These are phyloP conservation scores for Melierax canorus DNA, from an alignment of 2,113 vertebrate genomes.

Conservation along the genomic window DNA sequence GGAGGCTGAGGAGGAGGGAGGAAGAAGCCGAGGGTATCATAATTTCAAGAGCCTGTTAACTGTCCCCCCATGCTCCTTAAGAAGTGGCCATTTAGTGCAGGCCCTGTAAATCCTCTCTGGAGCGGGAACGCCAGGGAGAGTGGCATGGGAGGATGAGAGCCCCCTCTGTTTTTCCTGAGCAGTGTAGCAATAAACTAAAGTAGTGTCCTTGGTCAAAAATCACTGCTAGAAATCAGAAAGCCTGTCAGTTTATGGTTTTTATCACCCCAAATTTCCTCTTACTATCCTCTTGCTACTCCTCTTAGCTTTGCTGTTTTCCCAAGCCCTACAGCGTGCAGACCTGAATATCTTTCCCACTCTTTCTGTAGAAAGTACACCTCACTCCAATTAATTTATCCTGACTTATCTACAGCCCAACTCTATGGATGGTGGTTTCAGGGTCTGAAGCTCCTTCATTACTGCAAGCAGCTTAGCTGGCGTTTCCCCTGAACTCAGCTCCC, in stretches of 20 bases:
- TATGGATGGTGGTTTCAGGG: not conserved
- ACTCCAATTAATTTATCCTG: not conserved
- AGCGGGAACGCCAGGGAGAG: too few species aligned
- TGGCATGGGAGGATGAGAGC: too few species aligned
- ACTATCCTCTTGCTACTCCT: not conserved
- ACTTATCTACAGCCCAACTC: not conserved
- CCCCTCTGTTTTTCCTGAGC: not conserved
- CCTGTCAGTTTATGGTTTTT: not conserved
- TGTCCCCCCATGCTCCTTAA: too few species aligned
- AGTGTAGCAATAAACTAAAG: not conserved
- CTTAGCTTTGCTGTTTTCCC: not conserved
- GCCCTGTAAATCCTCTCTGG: too few species aligned
- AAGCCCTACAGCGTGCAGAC: not conserved
- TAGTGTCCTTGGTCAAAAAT: not conserved
- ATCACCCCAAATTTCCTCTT: not conserved
- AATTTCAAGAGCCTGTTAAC: not conserved
- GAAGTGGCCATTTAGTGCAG: too few species aligned
- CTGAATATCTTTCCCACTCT: not conserved
- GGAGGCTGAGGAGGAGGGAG: not conserved
- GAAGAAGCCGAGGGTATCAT: not conserved
- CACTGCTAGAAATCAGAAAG: not conserved
- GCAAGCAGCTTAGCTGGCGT: not conserved
- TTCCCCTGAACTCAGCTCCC: not conserved
- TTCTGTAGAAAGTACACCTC: not conserved
- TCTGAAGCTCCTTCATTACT: not conserved